Conservation (phyloP, 2,888 invertebrate species). For the Pinctada fucata region DNA sequence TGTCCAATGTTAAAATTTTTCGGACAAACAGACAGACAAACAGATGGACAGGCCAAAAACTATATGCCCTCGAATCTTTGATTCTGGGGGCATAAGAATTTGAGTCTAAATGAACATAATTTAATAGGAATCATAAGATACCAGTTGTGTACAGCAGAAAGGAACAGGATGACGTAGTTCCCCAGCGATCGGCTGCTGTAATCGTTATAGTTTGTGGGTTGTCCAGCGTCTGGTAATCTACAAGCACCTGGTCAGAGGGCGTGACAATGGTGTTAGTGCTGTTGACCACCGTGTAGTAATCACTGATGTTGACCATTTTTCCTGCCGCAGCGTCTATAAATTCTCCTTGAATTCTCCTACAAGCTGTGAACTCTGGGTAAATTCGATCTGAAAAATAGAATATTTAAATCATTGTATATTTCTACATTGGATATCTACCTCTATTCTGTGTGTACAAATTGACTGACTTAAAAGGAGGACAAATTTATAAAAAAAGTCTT, state of each 20-base stretch:
- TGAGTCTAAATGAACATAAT: too few species aligned
- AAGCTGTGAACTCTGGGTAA: background rate
- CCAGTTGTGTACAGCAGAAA: slow-evolving; percentile 39
- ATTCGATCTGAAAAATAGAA: slow-evolving; percentile 2
- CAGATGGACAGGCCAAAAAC: too few species aligned
- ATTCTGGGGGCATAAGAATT: too few species aligned
- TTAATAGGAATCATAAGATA: background rate
- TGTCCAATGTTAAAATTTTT: too few species aligned
- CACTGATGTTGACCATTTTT: background rate
- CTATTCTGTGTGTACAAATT: too few species aligned
- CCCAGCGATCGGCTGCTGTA: slow-evolving; percentile 18
- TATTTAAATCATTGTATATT: too few species aligned
- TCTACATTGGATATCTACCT: too few species aligned
- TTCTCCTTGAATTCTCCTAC: background rate
- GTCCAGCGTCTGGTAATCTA: slow-evolving; percentile 26
- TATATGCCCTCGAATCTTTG: too few species aligned
- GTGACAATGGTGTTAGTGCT: background rate
- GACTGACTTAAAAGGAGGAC: too few species aligned
- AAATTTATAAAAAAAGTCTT: too few species aligned
- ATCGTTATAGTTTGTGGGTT: slow-evolving; percentile 16
- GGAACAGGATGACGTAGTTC: slow-evolving; percentile 30
- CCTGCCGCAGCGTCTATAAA: slow-evolving; percentile 8
- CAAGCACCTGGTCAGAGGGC: background rate
- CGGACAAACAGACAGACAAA: too few species aligned
- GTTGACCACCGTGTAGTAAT: background rate